Evolutionary conservation across 2,113 vertebrate genomes (phyloP).

Genomic region (Chloebia gouldiae): DNA sequence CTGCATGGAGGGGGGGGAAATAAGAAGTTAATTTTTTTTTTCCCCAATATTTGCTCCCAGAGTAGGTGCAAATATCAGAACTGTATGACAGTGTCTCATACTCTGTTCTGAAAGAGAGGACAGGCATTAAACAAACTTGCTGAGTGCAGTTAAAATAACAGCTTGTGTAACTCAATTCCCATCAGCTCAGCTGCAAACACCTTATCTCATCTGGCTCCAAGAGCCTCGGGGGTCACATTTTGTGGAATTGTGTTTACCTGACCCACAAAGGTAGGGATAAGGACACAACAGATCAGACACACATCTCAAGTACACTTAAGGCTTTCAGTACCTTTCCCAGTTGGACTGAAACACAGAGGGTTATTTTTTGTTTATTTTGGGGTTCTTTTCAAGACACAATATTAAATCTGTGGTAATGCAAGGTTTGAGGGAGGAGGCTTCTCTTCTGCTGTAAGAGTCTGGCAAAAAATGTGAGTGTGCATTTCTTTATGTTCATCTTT

Average conservation of each 20-base stretch:
- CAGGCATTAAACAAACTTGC: background rate
- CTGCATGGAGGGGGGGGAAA: background rate
- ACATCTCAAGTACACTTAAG: background rate
- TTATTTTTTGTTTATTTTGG: background rate
- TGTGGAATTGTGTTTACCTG: background rate
- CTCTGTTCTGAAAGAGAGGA: background rate
- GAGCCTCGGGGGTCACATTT: background rate
- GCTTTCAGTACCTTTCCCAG: background rate
- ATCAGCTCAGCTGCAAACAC: background rate
- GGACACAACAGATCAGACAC: background rate
- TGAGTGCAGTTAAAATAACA: background rate
- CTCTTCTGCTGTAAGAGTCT: background rate
- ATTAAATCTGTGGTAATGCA: background rate
- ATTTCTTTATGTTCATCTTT: background rate
- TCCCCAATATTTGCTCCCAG: background rate
- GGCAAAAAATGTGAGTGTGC: background rate
- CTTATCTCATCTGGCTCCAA: slow-evolving; percentile 11
- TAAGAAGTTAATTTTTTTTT: too few species aligned
- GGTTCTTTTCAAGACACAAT: background rate
- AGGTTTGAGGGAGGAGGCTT: background rate
- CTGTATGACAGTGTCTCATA: background rate
- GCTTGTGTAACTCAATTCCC: slow-evolving; percentile 29
- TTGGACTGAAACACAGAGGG: background rate
- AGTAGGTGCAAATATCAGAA: background rate
- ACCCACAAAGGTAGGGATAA: background rate